Evolutionary conservation across 2,888 invertebrate genomes (phyloP).

Genomic region (Autographa gamma): DNA sequence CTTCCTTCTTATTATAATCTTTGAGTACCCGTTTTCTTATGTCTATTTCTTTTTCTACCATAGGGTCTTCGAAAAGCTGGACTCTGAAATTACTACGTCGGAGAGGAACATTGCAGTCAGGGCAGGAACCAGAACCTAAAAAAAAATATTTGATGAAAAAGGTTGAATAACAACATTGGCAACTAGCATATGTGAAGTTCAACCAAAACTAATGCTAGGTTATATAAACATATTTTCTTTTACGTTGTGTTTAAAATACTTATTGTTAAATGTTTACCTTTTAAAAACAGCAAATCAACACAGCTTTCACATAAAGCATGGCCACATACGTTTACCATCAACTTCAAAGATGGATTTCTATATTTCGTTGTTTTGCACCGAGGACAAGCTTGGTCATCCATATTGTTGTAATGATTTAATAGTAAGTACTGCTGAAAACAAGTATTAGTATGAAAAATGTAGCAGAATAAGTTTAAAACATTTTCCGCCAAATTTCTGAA

Average conservation of each 20-base stretch:
- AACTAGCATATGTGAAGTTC: no score
- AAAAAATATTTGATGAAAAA: neutral
- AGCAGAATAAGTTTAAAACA: conserved; percentile 29
- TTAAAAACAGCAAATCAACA: conserved; percentile 98
- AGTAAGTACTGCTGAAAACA: conserved; percentile 7
- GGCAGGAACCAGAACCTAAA: conserved; percentile 97
- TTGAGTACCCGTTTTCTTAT: conserved; percentile 96
- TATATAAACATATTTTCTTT: no score
- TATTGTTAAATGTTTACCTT: conserved; percentile 90
- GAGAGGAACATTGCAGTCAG: conserved; percentile 96
- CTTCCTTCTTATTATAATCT: conserved; percentile 98
- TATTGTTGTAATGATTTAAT: conserved; percentile 63
- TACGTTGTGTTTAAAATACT: neutral
- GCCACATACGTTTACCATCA: conserved; percentile 99
- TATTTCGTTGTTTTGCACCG: conserved; percentile 99
- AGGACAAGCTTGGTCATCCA: conserved; percentile 97
- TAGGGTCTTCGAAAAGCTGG: conserved; percentile 98
- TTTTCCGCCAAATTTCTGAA: conserved; percentile 39
- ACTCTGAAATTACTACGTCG: conserved; percentile 97
- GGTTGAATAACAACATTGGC: neutral
- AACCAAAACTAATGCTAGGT: no score
- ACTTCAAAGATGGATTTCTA: conserved; percentile 97
- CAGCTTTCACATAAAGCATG: conserved; percentile 99
- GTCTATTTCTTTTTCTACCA: conserved; percentile 99
- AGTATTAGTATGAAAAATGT: neutral